Base-by-base conservation (phyloP, 2,888 invertebrate species). In the Drosophila paranaensis region DNA sequence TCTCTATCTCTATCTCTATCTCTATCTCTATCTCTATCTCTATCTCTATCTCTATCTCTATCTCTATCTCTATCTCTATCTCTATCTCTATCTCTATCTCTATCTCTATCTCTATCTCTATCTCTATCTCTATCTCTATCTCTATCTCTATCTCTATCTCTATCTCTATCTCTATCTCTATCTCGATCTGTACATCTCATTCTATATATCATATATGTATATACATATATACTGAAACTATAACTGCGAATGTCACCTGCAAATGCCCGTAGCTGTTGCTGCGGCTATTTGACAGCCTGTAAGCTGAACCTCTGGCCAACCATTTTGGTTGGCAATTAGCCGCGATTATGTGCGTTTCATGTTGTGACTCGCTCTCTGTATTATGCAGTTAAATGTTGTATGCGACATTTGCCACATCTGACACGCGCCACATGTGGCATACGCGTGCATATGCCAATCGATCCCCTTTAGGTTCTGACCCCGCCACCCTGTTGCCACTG, bases 321-420 rank as follows among this genome's bases (percentile, higher is more conserved):
- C 74, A 81, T 77, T 80, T 69, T 33, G 43, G 30, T 61, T 45
- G 71, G 74, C 88, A 89, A 85, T 85, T 88, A 89, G 75, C 66
- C 78, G 70, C 75, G 68, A 85, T 86, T 79, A 77, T 88, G 80
- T 58, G 70, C 62, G 61, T 67, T 70, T 56, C 71, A 53, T 83
- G 83, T 57, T 20, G 16, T 45, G 37, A n/a, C 37, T 51, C 55
- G 60, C 58, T 50, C 33, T 74, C 66, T 79, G 88, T 30, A 20
- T 16, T 55, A 16, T 33, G 57, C 86, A 88, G 90, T 87, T 86
- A 83, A 86, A 86, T 86, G 86, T 88, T 90, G 89, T 89, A 86
- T 86, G 88, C 79, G 74, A 90, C 86, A 87, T 90, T 87, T 88
- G 84, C 66, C 90, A 77, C 79, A 76, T 62, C 76, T 71, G 80